Evolutionary conservation across 1,140 invertebrate species (phyloP).

Genomic region (Manduca sexta): DNA sequence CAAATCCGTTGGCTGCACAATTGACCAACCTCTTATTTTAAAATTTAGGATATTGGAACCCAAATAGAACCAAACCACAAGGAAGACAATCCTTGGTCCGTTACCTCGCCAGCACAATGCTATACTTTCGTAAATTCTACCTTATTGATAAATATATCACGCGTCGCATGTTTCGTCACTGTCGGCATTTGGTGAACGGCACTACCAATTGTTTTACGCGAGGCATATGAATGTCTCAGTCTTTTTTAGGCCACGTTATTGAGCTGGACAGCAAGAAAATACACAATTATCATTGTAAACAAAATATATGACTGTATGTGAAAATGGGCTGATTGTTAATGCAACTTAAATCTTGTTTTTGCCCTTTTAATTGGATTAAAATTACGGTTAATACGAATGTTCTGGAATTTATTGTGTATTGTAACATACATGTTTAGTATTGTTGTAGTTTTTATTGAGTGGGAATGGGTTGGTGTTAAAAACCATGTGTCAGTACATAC

Average conservation of each 20-base stretch:
- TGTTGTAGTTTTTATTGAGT: too few species aligned
- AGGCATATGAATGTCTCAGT: constrained; percentile 34
- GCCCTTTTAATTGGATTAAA: neutral
- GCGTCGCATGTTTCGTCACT: constrained; percentile 53
- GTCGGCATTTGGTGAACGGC: constrained; percentile 26
- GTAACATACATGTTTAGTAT: too few species aligned
- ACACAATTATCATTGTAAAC: neutral
- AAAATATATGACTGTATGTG: neutral
- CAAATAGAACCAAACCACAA: too few species aligned
- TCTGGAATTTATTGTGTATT: too few species aligned
- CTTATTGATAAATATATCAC: constrained; percentile 61
- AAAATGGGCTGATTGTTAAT: neutral
- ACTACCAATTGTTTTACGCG: constrained; percentile 39
- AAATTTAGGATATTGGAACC: too few species aligned
- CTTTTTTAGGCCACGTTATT: constrained; percentile 23
- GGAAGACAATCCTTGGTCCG: constrained; percentile 3
- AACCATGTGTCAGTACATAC: too few species aligned
- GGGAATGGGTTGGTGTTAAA: too few species aligned
- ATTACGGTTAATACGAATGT: too few species aligned
- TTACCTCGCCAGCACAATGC: constrained; percentile 14
- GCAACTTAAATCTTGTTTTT: neutral
- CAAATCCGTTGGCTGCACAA: too few species aligned
- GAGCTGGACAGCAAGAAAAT: constrained; percentile 9
- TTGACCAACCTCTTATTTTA: too few species aligned
- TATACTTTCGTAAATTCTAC: constrained; percentile 55